A percentile compares a stretch with the other conserved stretches of the same genome.
Evolutionary conservation across 1,140 invertebrate genomes (phyloP).

Genomic region (Gyrodactylus salaris): DNA sequence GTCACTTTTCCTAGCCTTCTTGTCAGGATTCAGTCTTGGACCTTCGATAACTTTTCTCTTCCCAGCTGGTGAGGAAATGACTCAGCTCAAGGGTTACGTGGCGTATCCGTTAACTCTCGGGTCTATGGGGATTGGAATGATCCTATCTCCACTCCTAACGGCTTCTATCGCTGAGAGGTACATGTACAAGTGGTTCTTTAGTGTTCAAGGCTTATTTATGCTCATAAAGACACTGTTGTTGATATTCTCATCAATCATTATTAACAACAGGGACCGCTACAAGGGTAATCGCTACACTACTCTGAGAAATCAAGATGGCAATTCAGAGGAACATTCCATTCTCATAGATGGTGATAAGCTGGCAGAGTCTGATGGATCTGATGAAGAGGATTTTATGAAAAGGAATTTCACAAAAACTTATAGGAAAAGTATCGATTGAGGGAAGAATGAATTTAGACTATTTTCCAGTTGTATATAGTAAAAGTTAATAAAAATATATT

Average conservation of each 20-base stretch:
- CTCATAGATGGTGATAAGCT: not conserved
- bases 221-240: not conserved
- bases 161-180: not conserved
- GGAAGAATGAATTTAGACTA: too few species aligned
- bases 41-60: slow-evolving; percentile 6
- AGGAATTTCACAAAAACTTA: not conserved
- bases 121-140: slow-evolving; percentile 5
- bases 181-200: not conserved
- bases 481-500: too few species aligned
- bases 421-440: too few species aligned
- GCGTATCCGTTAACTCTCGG: slow-evolving; percentile 5
- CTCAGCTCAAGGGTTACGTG: not conserved
- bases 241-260: not conserved
- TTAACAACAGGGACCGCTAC: not conserved
- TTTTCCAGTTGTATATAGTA: too few species aligned
- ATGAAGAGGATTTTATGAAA: not conserved
- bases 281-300: not conserved
- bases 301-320: not conserved
- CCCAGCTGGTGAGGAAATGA: slow-evolving; percentile 8
- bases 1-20: not conserved
- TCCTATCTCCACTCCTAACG: not conserved
- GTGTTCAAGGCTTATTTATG: slow-evolving; percentile 5
- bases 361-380: not conserved
- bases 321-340: not conserved
- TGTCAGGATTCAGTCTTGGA: slow-evolving; percentile 1